These are phyloP conservation scores for Mobula hypostoma DNA, from an alignment of 2,113 vertebrate species.

Conservation along the genomic window DNA sequence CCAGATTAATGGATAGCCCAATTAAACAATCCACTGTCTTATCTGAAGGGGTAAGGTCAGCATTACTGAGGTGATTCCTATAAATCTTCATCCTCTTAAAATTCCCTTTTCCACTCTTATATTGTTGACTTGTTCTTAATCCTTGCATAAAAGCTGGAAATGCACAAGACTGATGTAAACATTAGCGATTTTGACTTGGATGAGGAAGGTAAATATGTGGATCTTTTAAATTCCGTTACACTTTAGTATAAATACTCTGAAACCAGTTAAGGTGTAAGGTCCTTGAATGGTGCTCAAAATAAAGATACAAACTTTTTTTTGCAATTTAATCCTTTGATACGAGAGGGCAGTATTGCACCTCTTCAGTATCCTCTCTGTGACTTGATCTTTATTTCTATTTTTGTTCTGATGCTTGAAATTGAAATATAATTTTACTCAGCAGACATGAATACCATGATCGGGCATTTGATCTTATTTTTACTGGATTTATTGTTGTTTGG, in stretches of 20 bases:
- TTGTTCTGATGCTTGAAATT: neutral
- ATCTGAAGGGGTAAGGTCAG: too few relatives aligned
- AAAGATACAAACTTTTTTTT: too few relatives aligned
- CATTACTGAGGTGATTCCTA: too few relatives aligned
- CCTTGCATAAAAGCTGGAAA: neutral
- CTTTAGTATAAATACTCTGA: too few relatives aligned
- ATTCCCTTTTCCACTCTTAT: too few relatives aligned
- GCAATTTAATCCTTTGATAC: neutral
- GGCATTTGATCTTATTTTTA: neutral
- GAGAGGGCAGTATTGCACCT: neutral
- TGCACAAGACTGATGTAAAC: neutral
- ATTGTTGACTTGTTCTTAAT: neutral
- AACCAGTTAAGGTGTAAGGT: too few relatives aligned
- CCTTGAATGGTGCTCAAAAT: neutral
- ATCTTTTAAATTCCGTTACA: too few relatives aligned
- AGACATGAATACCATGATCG: neutral
- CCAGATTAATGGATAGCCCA: too few relatives aligned
- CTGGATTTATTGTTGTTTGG: neutral
- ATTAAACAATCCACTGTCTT: too few relatives aligned
- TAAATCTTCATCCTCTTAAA: too few relatives aligned
- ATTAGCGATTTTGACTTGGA: too few relatives aligned
- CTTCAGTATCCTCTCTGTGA: neutral
- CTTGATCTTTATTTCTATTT: neutral
- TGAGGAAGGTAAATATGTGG: too few relatives aligned
- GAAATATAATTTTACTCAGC: neutral